Conservation (phyloP, 2,888 invertebrate genomes). For the Timema podura region DNA sequence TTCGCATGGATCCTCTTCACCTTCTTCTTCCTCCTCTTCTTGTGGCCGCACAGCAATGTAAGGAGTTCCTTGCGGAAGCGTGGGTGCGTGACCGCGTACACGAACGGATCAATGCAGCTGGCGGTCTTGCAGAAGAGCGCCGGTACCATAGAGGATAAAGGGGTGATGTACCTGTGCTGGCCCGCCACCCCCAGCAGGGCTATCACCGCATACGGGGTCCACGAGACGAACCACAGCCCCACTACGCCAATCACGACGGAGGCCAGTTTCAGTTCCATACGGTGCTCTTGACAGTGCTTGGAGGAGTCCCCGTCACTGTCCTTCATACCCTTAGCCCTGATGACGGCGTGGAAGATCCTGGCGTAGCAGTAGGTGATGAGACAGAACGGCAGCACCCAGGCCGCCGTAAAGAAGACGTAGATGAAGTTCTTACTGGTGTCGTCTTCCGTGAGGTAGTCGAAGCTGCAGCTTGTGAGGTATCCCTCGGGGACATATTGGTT, state of each 20-base stretch:
- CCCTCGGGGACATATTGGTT: constrained; percentile 80
- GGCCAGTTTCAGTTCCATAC: constrained; percentile 56
- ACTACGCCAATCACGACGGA: constrained; percentile 56
- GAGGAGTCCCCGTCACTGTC: constrained; percentile 44
- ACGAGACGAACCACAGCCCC: constrained; percentile 70
- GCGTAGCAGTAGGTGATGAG: constrained; percentile 70
- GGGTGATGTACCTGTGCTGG: constrained; percentile 59
- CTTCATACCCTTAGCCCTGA: constrained; percentile 47
- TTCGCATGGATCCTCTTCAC: constrained; percentile 32
- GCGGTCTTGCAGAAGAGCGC: constrained; percentile 77
- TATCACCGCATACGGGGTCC: constrained; percentile 78
- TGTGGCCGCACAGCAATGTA: constrained; percentile 43
- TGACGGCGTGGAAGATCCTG: constrained; percentile 63
- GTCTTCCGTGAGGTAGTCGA: constrained; percentile 61
- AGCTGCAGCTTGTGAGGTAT: constrained; percentile 78
- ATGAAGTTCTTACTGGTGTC: constrained; percentile 61
- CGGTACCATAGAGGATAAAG: constrained; percentile 68
- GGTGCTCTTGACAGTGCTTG: constrained; percentile 57
- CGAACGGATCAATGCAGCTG: constrained; percentile 75
- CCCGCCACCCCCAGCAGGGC: constrained; percentile 69
- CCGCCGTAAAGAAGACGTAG: constrained; percentile 68
- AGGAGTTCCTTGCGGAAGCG: constrained; percentile 62
- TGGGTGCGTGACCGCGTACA: constrained; percentile 76
- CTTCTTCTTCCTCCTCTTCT: constrained; percentile 40
- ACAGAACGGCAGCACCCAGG: constrained; percentile 67